A percentile compares a stretch with the other conserved stretches of the same genome.
phyloP scores from a whole-genome alignment of 2,113 vertebrate species.

The Oncorhynchus kisutch region DNA sequence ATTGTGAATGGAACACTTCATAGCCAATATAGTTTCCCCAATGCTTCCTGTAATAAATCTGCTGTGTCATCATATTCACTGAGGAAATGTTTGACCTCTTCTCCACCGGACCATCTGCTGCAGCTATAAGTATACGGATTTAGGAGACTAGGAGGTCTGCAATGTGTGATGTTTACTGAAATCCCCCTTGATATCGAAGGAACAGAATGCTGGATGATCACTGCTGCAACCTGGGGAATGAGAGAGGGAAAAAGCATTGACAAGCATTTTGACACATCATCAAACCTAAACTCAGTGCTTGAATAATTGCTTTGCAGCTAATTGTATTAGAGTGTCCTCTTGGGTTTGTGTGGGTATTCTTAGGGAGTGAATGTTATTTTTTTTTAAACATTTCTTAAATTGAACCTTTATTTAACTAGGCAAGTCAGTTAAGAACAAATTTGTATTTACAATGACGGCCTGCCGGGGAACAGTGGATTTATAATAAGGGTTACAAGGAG shows the following conservation, averaged over 20 bases:
- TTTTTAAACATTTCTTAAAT: too few species aligned
- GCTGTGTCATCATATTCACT: neutral
- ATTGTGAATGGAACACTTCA: neutral
- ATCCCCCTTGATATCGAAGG: neutral
- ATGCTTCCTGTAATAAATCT: neutral
- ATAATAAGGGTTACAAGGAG: too few species aligned
- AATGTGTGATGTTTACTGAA: neutral
- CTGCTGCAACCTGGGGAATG: slow-evolving; percentile 57
- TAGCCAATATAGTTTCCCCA: neutral
- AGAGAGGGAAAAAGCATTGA: slow-evolving; percentile 60
- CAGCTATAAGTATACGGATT: slow-evolving; percentile 35
- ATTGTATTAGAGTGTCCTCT: slow-evolving; percentile 66
- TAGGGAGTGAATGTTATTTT: too few species aligned
- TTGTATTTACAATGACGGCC: too few species aligned
- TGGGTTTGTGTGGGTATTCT: slow-evolving; percentile 45
- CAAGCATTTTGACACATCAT: slow-evolving; percentile 68
- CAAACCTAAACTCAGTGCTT: slow-evolving; percentile 69
- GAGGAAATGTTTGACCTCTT: too few species aligned
- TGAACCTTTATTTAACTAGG: too few species aligned
- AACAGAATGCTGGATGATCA: slow-evolving; percentile 40
- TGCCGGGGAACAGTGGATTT: too few species aligned
- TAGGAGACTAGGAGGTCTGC: slow-evolving; percentile 39
- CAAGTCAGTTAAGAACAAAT: too few species aligned
- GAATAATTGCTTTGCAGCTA: slow-evolving; percentile 72
- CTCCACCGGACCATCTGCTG: neutral